Evolutionary conservation across 2,113 vertebrate species (phyloP).

Genomic region (Silurus glanis): DNA sequence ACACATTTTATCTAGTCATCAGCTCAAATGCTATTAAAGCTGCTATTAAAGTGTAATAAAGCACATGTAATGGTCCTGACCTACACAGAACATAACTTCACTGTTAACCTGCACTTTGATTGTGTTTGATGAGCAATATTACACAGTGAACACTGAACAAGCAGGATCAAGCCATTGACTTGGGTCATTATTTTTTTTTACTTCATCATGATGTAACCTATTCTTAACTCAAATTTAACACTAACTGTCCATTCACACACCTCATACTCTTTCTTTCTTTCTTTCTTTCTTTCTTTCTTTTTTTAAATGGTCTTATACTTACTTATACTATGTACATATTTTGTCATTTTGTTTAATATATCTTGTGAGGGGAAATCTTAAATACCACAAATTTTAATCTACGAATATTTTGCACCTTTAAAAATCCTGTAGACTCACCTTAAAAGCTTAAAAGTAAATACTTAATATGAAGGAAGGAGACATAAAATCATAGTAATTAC

Average conservation of each 20-base stretch:
- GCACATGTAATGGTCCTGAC: background rate
- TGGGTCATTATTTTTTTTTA: background rate
- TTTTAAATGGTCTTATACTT: background rate
- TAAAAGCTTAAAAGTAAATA: background rate
- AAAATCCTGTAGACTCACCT: background rate
- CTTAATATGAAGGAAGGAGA: background rate
- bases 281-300: background rate
- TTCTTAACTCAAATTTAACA: too few species aligned
- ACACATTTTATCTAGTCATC: background rate
- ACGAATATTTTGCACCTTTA: background rate
- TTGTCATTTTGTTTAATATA: background rate
- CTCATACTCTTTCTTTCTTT: too few species aligned
- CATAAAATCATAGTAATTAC: conserved; percentile 15
- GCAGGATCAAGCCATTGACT: background rate
- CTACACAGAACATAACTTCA: background rate
- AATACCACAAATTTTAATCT: background rate
- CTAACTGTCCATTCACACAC: background rate
- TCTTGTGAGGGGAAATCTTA: background rate
- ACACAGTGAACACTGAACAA: background rate
- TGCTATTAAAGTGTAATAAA: background rate
- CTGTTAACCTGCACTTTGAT: background rate
- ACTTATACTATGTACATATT: background rate
- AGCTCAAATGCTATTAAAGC: background rate
- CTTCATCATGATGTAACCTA: background rate
- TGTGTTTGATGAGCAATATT: background rate